Percentiles rank a stretch among this genome's conserved stretches.
phyloP scores from a whole-genome alignment of 2,797 vertebrate species.

The Forpus xanthops region DNA sequence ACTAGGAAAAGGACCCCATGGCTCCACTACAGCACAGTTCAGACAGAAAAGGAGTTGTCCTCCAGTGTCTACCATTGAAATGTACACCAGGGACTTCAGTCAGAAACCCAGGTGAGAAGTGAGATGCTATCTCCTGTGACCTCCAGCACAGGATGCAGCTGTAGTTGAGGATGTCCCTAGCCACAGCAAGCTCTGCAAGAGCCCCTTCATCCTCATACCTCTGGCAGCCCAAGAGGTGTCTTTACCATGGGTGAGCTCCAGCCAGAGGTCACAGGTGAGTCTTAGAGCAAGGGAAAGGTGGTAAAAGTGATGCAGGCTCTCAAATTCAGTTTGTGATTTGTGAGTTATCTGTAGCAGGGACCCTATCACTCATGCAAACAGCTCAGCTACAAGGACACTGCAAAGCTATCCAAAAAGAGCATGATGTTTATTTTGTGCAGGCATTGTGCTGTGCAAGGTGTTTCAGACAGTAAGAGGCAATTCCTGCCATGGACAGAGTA shows the following conservation, averaged over 20 bases:
- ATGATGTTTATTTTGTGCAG: not conserved
- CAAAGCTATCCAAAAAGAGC: not conserved
- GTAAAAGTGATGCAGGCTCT: not conserved
- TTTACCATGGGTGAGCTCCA: not conserved
- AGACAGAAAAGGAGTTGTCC: not conserved
- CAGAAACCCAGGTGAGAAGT: not conserved
- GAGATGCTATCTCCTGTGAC: not conserved
- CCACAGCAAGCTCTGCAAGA: not conserved
- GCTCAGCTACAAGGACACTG: not conserved
- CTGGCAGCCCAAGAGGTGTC: not conserved
- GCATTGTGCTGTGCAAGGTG: accelerated
- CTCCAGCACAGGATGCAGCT: not conserved
- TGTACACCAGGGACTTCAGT: not conserved
- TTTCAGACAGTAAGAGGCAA: not conserved
- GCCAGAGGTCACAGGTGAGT: not conserved
- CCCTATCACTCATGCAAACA: accelerated
- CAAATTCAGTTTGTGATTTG: not conserved
- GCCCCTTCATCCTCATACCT: not conserved
- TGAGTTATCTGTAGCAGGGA: not conserved
- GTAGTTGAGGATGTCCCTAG: too few relatives aligned
- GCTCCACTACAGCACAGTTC: not conserved
- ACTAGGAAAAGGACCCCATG: not conserved
- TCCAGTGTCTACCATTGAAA: not conserved
- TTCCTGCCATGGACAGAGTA: not conserved
- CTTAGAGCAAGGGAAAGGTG: not conserved